Percentiles rank a stretch among this genome's conserved stretches.
Conservation (phyloP, 1,140 invertebrate genomes). For the Drosophila ogumai region DNA sequence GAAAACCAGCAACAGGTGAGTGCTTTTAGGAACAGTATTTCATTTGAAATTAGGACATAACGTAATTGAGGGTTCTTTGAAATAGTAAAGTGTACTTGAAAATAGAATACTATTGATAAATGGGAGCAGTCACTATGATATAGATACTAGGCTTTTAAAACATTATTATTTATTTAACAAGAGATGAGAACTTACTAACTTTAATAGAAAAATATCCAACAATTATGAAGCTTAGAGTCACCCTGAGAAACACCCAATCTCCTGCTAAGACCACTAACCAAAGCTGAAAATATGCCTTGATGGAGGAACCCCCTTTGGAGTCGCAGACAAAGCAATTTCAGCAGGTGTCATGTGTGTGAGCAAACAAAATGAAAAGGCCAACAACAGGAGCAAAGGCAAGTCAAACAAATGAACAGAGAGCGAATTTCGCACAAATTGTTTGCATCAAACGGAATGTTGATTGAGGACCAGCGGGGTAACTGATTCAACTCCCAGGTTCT, state of each 20-base stretch:
- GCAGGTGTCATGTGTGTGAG: constrained; percentile 20
- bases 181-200: too few species aligned
- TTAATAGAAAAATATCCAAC: neutral
- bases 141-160: too few species aligned
- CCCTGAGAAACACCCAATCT: neutral
- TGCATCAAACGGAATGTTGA: constrained; percentile 44
- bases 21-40: neutral
- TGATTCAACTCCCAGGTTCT: constrained; percentile 7
- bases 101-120: neutral
- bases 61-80: neutral
- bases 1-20: constrained; percentile 98
- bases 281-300: too few species aligned
- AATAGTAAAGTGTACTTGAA: neutral
- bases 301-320: neutral
- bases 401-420: constrained; percentile 24
- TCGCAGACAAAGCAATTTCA: constrained; percentile 26
- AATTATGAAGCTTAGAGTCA: neutral
- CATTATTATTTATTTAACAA: too few species aligned
- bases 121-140: too few species aligned
- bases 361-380: constrained; percentile 30
- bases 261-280: neutral
- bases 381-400: constrained; percentile 1
- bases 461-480: constrained; percentile 13
- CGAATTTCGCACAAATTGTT: constrained; percentile 32
- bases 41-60: neutral